Base-by-base conservation (phyloP, 2,797 vertebrate species). In the Poeciliopsis paucimaculata region DNA sequence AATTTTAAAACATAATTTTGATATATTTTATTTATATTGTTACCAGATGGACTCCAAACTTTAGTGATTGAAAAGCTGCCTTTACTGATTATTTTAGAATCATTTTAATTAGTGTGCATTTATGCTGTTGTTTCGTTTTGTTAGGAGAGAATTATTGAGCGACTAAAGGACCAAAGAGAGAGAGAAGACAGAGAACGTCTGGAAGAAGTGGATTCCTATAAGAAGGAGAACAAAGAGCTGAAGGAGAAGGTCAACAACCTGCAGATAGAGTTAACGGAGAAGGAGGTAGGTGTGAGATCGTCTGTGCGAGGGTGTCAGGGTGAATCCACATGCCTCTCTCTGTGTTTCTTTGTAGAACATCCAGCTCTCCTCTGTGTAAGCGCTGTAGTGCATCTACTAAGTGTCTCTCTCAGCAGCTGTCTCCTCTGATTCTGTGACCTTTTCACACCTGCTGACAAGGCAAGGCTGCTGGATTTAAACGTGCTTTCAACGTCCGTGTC, bases 181-280 rank as follows among this genome's bases (percentile, higher is more conserved):
- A 94, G 98, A 83, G 98, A 99, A 92, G 98, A 99, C 90, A 95
- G 98, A 88, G 98, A 99, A 92, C 96, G 98, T 86, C 92, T 98
- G 89, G 98, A 98, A 88, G 98, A 99, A 94, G 96, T 98, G 45
- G 98, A 99, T 72, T 97, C 96, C 3, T 99, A 97, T 80, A 98
- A 98, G 91, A 99, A 99, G 92, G 98, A 99, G 91, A 99, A 99
- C 95, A 99, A 99, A 92, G 98, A 99, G 68, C 94, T 99, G 57
- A 99, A 99, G 93, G 98, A 99, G 90, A 99, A 97, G 92, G 97
- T 99, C 89, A 98, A 98, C 95, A 95, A 93, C 91, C 95, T 99
- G 89, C 98, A 99, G 94, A 95, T 98, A 86, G 98, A 99, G 88
- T 92, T 99, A 82, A 98, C 97, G 45, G 98, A 99, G 77, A 99